A percentile compares a stretch with the other conserved stretches of the same genome.
These are phyloP conservation scores for Grapholita molesta DNA, from an alignment of 1,140 invertebrate genomes.

Conservation along the genomic window DNA sequence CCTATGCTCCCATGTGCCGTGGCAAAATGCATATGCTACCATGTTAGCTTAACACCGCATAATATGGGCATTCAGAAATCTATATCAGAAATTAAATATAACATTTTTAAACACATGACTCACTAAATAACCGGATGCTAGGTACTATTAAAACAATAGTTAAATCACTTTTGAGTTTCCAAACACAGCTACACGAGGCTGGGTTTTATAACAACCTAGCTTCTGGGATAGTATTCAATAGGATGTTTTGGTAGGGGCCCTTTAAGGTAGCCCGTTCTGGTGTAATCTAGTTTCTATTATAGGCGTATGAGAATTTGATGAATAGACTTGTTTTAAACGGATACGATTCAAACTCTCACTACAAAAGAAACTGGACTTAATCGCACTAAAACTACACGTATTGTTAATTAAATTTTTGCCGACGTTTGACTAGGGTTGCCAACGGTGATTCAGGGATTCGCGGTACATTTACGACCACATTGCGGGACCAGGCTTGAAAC, in stretches of 20 bases:
- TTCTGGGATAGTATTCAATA: background rate
- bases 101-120: constrained; percentile 14
- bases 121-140: constrained; percentile 10
- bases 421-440: too few species aligned
- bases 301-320: background rate
- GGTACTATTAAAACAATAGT: background rate
- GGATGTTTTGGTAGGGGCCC: constrained; percentile 12
- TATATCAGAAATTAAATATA: background rate
- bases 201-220: background rate
- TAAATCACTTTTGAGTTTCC: constrained; percentile 5
- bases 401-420: too few species aligned
- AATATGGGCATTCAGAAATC: background rate
- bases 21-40: too few species aligned
- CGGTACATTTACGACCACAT: too few species aligned
- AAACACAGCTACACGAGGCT: constrained; percentile 1
- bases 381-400: too few species aligned
- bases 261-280: background rate
- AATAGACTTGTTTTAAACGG: background rate
- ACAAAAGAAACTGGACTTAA: too few species aligned
- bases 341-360: too few species aligned
- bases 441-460: too few species aligned
- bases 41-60: too few species aligned
- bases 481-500: too few species aligned
- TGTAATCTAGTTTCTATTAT: background rate
- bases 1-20: too few species aligned